Base-by-base conservation (phyloP, 2,113 vertebrate genomes). In the Aptenodytes patagonicus region DNA sequence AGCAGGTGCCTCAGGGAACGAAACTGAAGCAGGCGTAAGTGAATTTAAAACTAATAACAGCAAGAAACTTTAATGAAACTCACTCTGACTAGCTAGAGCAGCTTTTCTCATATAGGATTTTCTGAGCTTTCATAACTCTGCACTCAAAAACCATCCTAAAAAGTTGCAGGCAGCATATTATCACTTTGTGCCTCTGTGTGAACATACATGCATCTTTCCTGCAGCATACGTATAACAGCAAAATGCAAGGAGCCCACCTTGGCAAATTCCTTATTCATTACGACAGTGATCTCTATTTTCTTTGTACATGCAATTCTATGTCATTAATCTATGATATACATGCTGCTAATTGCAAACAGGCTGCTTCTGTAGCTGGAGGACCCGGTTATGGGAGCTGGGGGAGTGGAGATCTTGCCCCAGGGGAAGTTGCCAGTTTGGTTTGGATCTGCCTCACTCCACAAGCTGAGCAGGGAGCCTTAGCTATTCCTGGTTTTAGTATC, bases 21-120 rank as follows among this genome's bases (percentile, higher is more conserved):
- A 95, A 92, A 93, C 66, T 60, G 62, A 92, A 93, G 82, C n/a
- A 90, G 78, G 51, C 11, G 0, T 91, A 96, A 93, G 87, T 76
- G 71, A 96, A 94, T 96, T 95, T 94, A 91, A 95, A 96, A 81
- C 61, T 87, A 96, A 55, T 90, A 93, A 92, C 25, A 51, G 91
- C 65, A 66, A 87, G 89, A 71, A 95, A 89, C 73, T 95, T 65
- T 72, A 96, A 86, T 70, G 78, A 87, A 92, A 76, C 52, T 83
- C 77, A 64, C 71, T 52, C 60, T 68, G 64, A 62, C 71, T 83
- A 72, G 73, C 83, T 60, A 72, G 17, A 88, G 49, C 44, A 62
- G 52, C 46, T 54, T 90, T 86, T 81, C 60, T 89, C 26, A 49
- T 28, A 55, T 12, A 73, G 54, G 51, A 85, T 94, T 94, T 91